Conservation (phyloP, 2,797 vertebrate genomes). For the Gambelia wislizenii region DNA sequence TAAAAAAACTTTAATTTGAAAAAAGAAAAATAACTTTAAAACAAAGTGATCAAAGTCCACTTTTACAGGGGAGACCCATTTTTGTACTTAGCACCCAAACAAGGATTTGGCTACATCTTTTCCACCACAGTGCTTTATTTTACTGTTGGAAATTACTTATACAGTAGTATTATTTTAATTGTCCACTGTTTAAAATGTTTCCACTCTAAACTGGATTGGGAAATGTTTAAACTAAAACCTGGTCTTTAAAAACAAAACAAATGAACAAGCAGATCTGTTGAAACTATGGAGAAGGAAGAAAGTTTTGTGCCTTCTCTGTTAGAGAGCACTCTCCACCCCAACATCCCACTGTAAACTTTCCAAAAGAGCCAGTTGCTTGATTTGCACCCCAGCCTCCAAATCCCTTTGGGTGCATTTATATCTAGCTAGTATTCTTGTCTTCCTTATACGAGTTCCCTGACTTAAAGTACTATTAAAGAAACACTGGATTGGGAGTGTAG, state of each 20-base stretch:
- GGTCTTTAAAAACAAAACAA: not conserved
- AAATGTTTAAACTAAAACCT: not conserved
- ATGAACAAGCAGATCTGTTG: not conserved
- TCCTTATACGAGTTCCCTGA: not conserved
- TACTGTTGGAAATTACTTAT: not conserved
- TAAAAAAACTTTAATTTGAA: no score
- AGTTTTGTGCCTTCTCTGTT: not conserved
- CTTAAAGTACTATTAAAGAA: not conserved
- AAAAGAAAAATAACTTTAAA: no score
- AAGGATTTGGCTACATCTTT: no score
- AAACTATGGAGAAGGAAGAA: not conserved
- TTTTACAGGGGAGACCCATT: no score
- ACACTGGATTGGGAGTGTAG: not conserved
- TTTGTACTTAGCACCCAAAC: no score
- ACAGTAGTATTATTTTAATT: not conserved
- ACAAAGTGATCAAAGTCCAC: no score
- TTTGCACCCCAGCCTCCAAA: not conserved
- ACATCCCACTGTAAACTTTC: not conserved
- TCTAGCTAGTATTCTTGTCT: not conserved
- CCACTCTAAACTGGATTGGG: not conserved
- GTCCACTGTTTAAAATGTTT: not conserved
- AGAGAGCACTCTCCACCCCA: not conserved
- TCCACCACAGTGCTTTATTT: not conserved
- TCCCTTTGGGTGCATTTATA: not conserved
- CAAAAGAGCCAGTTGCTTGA: not conserved